Conservation (phyloP, 2,888 invertebrate species). For the Metopia argyrocephala region DNA sequence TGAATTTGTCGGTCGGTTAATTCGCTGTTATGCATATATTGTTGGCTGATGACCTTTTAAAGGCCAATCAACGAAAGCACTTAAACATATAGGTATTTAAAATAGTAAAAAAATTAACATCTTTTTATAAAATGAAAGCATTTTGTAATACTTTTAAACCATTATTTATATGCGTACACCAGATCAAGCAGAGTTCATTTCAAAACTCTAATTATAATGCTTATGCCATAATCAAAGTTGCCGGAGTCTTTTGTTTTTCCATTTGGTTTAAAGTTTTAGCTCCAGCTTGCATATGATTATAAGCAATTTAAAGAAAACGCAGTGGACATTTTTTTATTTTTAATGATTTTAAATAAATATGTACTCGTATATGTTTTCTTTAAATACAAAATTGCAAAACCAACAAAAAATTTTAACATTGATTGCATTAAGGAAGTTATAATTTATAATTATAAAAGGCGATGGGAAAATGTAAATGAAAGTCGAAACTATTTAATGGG, state of each 20-base stretch:
- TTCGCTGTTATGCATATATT: constrained; percentile 34
- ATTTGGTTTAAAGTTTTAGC: too few species aligned
- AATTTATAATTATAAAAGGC: constrained; percentile 16
- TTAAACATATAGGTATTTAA: constrained; percentile 1
- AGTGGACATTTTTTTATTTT: background rate
- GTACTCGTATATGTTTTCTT: background rate
- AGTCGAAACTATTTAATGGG: background rate
- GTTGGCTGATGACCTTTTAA: constrained; percentile 59
- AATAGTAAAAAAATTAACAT: constrained; percentile 11
- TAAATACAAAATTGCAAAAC: constrained; percentile 1
- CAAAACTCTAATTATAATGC: constrained; percentile 19
- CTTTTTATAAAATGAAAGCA: background rate
- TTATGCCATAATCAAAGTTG: background rate
- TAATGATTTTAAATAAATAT: too few species aligned
- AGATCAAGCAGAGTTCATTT: constrained; percentile 20
- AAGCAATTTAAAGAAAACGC: background rate
- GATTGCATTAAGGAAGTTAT: constrained; percentile 43
- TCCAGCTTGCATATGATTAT: background rate
- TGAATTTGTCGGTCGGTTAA: background rate
- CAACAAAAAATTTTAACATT: constrained; percentile 24
- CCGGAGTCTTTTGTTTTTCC: too few species aligned
- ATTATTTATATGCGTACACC: background rate
- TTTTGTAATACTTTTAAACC: background rate
- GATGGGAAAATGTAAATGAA: background rate
- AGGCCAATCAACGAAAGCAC: constrained; percentile 46